Conservation (phyloP, 2,797 vertebrate genomes). For the Morelia viridis region DNA sequence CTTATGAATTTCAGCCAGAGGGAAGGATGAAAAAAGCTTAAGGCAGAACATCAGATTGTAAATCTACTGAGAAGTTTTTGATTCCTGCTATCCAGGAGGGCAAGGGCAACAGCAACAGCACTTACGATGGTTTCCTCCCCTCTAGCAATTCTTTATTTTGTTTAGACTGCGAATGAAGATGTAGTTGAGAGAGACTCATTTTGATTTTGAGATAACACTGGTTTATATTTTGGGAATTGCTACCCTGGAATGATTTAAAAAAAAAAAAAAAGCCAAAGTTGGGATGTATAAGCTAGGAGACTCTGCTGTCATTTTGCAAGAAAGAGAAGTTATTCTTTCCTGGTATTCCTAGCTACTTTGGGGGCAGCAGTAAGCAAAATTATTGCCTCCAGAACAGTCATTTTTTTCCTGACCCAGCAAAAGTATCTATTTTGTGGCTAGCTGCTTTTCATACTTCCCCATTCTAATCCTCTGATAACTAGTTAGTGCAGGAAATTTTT, state of each 20-base stretch:
- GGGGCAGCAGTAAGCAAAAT: background rate
- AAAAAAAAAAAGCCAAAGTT: no score
- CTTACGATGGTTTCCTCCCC: background rate
- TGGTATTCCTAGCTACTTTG: background rate
- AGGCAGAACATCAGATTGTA: background rate
- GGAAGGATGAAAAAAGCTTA: background rate
- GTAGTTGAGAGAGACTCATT: background rate
- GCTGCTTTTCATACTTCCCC: background rate
- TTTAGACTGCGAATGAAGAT: background rate
- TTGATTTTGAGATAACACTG: background rate
- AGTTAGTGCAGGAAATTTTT: background rate
- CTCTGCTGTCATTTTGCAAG: background rate
- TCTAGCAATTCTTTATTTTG: background rate
- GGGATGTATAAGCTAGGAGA: background rate
- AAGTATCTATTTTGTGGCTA: background rate
- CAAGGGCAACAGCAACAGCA: background rate
- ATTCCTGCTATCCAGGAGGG: background rate
- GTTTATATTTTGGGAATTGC: background rate
- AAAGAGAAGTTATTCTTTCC: background rate
- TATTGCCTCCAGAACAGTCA: background rate
- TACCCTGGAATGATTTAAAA: background rate
- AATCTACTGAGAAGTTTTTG: background rate
- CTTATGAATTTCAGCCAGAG: background rate
- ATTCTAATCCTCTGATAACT: background rate
- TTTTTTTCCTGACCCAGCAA: background rate